Evolutionary conservation across 53 echinoderm and acorn worm genomes (phyloP), one percentile per base, ranked within the genome.

Genomic region (Henricia sp.): DNA sequence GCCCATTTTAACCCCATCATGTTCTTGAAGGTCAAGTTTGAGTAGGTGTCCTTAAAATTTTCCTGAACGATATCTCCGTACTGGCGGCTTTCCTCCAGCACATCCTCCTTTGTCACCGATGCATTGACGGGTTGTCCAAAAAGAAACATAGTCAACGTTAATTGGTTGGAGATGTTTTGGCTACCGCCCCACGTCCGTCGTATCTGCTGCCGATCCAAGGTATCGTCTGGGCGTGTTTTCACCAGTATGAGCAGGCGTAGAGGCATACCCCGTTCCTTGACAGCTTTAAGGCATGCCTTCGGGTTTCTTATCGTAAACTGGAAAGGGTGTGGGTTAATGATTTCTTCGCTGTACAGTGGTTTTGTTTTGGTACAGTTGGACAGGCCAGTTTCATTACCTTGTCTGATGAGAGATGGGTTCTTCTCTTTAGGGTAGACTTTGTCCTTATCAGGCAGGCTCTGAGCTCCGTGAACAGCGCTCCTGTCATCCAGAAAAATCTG

Each of bases 1-100:
- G 71, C 62, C 88, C 88, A 88, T n/a, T 50, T 51, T 6, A 88
- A 67, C 14, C 88, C 88, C 71, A 88, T 68, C 60, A 88, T 68
- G 17, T 52, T 88, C 34, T 88, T 88, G 6, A 68, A 21, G 12
- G 88, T 88, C 13, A 88, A 51, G 57, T 88, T 88, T n/a, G 35
- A 37, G 29, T 88, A 88, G 2, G 69, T 42, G 52, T 88, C 88
- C 4, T 68, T 52, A n/a, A 88, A 88, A 48, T 88, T 56, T 53
- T 80, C 88, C 25, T 88, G 88, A 39, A 88, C 70, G 19, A 88
- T 88, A 44, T 88, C 88, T 25, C 34, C 46, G 36, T 62, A 85
- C 37, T 44, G 28, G 33, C 10, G 23, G 46, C 64, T 80, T 80
- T 80, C 80, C 11, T 43, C 13, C 13, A 63, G 48, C 19, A 80